A percentile compares a stretch with the other conserved stretches of the same genome.
These are phyloP conservation scores for Heliconius melpomene DNA, from an alignment of 1,140 invertebrate genomes.

Conservation along the genomic window DNA sequence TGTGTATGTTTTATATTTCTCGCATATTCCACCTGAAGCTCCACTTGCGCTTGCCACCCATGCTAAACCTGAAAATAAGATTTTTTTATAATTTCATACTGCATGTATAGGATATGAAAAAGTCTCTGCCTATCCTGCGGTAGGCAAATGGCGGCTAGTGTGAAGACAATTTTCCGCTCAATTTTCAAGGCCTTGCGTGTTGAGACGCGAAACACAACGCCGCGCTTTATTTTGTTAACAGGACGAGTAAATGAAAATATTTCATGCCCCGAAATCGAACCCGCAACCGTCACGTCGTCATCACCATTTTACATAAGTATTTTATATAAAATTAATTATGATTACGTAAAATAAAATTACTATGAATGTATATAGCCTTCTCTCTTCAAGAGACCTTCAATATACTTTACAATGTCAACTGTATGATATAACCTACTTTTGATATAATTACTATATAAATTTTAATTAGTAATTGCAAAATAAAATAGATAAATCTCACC, in stretches of 20 bases:
- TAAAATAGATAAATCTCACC: constrained; percentile 53
- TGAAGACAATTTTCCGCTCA: neutral
- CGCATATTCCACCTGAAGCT: constrained; percentile 98
- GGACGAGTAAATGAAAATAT: too few relatives aligned
- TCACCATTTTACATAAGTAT: neutral
- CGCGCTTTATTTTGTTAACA: neutral
- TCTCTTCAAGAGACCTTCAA: neutral
- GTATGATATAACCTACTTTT: neutral
- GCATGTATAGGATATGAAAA: too few relatives aligned
- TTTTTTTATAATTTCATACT: neutral
- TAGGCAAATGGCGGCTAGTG: neutral
- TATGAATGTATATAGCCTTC: neutral
- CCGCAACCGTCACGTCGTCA: neutral
- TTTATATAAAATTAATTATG: neutral
- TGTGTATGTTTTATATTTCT: constrained; percentile 98
- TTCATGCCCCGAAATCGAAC: too few relatives aligned
- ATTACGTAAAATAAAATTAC: neutral
- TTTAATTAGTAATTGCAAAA: neutral
- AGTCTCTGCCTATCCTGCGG: too few relatives aligned
- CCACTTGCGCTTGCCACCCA: constrained; percentile 99
- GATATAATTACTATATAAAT: too few relatives aligned
- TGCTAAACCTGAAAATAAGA: constrained; percentile 87
- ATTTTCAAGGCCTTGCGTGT: neutral
- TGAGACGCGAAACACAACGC: neutral
- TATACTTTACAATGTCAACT: neutral